Evolutionary conservation across 2,113 vertebrate genomes (phyloP).

Genomic region (Numenius arquata): DNA sequence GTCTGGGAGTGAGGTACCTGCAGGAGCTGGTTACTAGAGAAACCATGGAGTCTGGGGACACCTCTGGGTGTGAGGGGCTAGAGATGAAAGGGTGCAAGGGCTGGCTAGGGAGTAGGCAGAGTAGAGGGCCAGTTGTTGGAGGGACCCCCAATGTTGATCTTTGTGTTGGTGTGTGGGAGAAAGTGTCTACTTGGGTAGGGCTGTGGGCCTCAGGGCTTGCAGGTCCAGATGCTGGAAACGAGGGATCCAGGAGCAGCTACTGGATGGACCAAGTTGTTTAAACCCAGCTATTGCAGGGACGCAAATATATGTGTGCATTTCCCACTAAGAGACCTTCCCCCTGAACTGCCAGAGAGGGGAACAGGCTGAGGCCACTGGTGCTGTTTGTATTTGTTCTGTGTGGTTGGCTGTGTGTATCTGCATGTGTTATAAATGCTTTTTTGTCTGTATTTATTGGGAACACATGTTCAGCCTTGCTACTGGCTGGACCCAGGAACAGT

Average conservation of each 20-base stretch:
- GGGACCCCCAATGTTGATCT: neutral
- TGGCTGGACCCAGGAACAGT: neutral
- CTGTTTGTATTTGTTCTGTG: neutral
- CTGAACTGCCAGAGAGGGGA: too few relatives aligned
- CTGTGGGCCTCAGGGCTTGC: neutral
- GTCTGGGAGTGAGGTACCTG: neutral
- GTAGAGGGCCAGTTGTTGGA: too few relatives aligned
- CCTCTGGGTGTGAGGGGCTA: neutral
- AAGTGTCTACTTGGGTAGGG: neutral
- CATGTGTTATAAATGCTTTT: neutral
- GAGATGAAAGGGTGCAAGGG: neutral
- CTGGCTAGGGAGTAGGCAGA: too few relatives aligned
- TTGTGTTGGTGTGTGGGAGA: neutral
- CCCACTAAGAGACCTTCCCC: neutral
- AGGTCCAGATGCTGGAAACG: neutral
- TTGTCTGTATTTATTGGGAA: neutral
- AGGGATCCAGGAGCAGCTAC: neutral
- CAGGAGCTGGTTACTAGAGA: neutral
- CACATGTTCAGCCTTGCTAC: neutral
- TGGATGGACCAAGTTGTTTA: neutral
- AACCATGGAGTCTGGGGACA: neutral
- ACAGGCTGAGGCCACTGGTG: too few relatives aligned
- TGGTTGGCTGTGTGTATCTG: neutral
- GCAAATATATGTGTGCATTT: neutral
- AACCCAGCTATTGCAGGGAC: neutral